A percentile compares a stretch with the other conserved stretches of the same genome.
Conservation (phyloP, 2,113 vertebrate species). For the Hemiprocne comata region DNA sequence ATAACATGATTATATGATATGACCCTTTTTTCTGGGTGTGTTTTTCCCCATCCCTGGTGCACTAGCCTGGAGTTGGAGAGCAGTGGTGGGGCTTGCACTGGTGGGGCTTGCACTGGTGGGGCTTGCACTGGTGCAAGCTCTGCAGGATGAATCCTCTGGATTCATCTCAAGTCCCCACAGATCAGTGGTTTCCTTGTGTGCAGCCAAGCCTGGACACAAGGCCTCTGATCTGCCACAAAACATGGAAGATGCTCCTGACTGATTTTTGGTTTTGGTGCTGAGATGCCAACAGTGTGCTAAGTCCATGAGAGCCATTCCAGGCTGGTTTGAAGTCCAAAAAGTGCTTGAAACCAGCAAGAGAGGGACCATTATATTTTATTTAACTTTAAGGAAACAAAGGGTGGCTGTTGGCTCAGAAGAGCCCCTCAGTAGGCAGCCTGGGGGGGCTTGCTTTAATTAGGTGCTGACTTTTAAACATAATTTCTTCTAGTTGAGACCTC, state of each 20-base stretch:
- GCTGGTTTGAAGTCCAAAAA: background rate
- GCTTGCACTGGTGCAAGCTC: fast-evolving
- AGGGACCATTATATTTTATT: fast-evolving
- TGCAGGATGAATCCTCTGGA: background rate
- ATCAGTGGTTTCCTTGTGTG: too few relatives aligned
- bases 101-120: background rate
- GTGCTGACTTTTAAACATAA: conserved; percentile 55
- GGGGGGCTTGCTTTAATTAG: background rate
- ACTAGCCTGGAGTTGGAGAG: background rate
- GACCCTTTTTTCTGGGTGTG: background rate
- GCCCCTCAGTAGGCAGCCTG: background rate
- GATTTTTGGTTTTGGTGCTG: too few relatives aligned
- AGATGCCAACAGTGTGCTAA: background rate
- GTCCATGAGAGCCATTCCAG: background rate
- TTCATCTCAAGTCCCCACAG: fast-evolving
- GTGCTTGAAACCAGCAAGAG: background rate
- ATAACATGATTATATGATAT: too few relatives aligned
- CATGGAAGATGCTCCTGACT: background rate
- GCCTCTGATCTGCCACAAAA: fast-evolving
- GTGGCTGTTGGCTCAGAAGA: background rate
- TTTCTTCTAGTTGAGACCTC: conserved; percentile 7
- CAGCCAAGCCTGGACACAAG: background rate
- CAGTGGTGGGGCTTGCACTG: fast-evolving
- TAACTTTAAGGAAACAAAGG: background rate
- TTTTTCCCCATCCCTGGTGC: background rate